phyloP scores from a whole-genome alignment of 2,797 vertebrate genomes.

The Mareca penelope region DNA sequence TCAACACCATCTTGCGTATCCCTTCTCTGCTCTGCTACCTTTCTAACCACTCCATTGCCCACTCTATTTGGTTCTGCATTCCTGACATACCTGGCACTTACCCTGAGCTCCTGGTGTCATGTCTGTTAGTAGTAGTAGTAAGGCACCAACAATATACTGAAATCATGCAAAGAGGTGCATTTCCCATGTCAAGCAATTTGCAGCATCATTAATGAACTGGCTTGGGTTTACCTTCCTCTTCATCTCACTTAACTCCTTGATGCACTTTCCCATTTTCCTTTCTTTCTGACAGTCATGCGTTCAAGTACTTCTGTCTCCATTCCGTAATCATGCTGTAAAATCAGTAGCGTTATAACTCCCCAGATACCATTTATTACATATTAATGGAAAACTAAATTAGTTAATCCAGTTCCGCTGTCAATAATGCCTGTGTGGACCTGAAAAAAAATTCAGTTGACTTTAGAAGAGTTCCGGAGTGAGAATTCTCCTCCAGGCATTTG shows the following conservation, averaged over 20 bases:
- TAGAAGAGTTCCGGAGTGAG: background rate
- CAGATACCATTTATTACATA: background rate
- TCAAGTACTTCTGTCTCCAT: background rate
- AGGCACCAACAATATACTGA: background rate
- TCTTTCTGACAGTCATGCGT: background rate
- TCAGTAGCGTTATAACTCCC: background rate
- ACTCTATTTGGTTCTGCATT: background rate
- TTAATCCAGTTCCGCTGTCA: background rate
- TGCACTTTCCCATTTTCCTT: slow-evolving; percentile 7
- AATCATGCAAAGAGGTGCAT: background rate
- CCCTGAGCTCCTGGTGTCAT: background rate
- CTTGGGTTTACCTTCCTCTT: slow-evolving; percentile 13
- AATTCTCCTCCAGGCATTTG: background rate
- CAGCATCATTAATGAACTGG: background rate
- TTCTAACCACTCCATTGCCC: background rate
- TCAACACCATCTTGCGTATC: background rate
- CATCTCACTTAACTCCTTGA: background rate
- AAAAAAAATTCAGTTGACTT: background rate
- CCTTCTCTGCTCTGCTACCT: background rate
- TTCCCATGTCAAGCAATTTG: background rate
- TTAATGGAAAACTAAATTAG: slow-evolving; percentile 4
- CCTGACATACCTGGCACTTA: background rate
- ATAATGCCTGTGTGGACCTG: background rate
- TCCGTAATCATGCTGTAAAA: background rate
- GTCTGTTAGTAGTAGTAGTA: background rate